Percentiles rank a stretch among this genome's conserved stretches.
Conservation (phyloP, 53 echinoderm and acorn worm genomes). For the Echinarachnius parma region DNA sequence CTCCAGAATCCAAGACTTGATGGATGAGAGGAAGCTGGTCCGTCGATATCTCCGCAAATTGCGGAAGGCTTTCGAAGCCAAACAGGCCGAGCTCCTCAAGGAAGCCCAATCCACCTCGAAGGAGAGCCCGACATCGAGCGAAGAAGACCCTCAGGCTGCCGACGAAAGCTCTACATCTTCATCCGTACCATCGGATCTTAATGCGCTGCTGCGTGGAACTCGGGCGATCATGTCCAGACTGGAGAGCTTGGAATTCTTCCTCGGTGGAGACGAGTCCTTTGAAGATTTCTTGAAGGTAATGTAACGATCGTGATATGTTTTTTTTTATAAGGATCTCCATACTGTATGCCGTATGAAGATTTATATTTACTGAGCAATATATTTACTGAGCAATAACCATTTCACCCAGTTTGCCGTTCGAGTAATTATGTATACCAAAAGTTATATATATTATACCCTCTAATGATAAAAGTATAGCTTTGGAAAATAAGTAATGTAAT, state of each 20-base stretch:
- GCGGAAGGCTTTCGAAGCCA: neutral
- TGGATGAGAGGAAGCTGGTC: neutral
- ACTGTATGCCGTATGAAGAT: no score
- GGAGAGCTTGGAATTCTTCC: conserved; percentile 1
- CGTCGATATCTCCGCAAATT: neutral
- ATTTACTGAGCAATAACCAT: no score
- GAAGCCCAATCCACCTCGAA: no score
- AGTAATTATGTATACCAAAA: no score
- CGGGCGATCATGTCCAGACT: conserved; percentile 2
- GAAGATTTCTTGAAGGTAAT: conserved; percentile 8
- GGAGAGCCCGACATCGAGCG: neutral
- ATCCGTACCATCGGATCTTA: neutral
- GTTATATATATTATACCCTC: no score
- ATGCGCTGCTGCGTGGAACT: neutral
- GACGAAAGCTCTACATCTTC: neutral
- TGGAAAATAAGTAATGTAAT: no score
- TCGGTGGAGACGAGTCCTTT: conserved; percentile 9
- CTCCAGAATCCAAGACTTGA: conserved; percentile 15
- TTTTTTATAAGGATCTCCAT: neutral
- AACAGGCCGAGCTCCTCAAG: neutral
- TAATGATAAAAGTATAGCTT: no score
- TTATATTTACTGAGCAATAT: no score
- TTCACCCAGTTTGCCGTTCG: no score
- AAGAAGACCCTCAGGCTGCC: neutral
- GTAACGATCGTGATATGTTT: neutral